Evolutionary conservation across 2,888 invertebrate species (phyloP), one percentile per base, ranked within the genome.

Genomic region (Scaptomyza caliginosa): DNA sequence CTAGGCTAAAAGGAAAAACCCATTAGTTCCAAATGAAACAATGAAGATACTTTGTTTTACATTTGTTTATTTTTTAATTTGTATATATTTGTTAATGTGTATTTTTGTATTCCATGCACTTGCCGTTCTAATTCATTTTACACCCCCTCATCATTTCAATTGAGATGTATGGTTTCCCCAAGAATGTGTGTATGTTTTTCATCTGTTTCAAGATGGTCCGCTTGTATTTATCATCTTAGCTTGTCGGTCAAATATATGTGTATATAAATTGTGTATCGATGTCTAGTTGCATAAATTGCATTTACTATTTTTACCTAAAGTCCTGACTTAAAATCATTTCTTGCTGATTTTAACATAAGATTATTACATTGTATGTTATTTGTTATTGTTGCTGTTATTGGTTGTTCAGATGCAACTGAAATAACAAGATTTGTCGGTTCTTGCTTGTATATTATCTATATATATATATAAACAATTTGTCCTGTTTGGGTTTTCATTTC

Each of bases 61-160:
- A 50, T 57, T 62, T 67, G 38, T 62, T 65, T 66, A 56, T 28
- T 63, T 28, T 63, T 65, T 68, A 49, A 24, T 65, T 65, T 73
- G 60, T 76, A 67, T 74, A 74, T 77, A 52, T 68, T 62, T 49
- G 54, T 74, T 46, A 63, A 65, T 67, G 63, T 77, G 66, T 71
- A 74, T 72, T 63, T 67, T 52, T 46, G 17, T 59, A 52, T 62
- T 62, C 39, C 72, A 64, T 70, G 66, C 51, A 55, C 51, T 55
- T 66, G 42, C 55, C 56, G 30, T 57, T 68, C 69, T 60, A 49
- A 52, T 71, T 70, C 23, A 63, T 62, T 50, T 46, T 24, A 46
- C 30, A 52, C 48, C 43, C 43, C 40, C 17, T 17, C 11, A 43
- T 4, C 17, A 50, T 52, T 74, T 56, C 50, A 32, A 19, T 68